phyloP scores from a whole-genome alignment of 2,888 invertebrate genomes.

The Podabrus alpinus region DNA sequence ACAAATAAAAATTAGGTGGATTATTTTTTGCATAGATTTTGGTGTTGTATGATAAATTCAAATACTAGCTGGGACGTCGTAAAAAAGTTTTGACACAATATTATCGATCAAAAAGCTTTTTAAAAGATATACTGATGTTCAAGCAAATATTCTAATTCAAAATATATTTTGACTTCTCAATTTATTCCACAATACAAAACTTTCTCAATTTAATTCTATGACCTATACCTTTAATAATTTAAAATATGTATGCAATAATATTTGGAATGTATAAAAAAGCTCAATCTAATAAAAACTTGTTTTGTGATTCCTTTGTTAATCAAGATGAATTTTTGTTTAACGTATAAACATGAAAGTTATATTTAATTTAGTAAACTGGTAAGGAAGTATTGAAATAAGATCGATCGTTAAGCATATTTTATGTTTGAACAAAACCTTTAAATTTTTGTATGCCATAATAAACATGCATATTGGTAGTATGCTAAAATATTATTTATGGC shows the following conservation, averaged over 20 bases:
- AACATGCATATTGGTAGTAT: conserved; percentile 22
- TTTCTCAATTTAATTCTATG: neutral
- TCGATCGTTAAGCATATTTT: neutral
- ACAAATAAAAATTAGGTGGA: neutral
- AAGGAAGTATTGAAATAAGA: neutral
- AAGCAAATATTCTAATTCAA: neutral
- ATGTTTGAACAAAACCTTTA: neutral
- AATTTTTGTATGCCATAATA: conserved; percentile 3
- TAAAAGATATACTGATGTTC: neutral
- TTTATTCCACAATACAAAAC: neutral
- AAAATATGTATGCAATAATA: neutral
- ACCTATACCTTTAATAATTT: neutral
- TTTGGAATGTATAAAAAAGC: neutral
- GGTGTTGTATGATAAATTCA: neutral
- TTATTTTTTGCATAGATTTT: neutral
- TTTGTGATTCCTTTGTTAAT: too few relatives aligned
- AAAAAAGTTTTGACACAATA: neutral
- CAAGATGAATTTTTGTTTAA: too few relatives aligned
- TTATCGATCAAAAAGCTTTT: neutral
- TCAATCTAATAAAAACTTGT: too few relatives aligned
- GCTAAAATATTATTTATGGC: conserved; percentile 28
- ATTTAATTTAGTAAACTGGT: neutral
- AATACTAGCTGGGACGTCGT: neutral
- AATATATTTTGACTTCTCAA: neutral
- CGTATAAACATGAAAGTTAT: too few relatives aligned